Percentiles rank a stretch among this genome's conserved stretches.
Evolutionary conservation across 2,888 invertebrate genomes (phyloP).

Genomic region (Nomada flava): DNA sequence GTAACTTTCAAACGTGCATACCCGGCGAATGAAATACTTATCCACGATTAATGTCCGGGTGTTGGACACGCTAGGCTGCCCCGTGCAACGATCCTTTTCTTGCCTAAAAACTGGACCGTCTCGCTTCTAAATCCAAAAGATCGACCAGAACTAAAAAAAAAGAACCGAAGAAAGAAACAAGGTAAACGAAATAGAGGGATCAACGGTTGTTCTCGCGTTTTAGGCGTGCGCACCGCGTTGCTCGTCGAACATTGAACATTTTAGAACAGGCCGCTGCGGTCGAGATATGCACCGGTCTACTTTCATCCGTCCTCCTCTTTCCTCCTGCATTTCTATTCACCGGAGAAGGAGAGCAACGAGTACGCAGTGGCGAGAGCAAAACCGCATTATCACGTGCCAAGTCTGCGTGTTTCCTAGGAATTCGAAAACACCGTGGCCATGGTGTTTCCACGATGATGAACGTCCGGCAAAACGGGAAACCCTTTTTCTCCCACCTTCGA

Average conservation of each 20-base stretch:
- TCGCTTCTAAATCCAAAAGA: constrained; percentile 24
- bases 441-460: constrained; percentile 22
- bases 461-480: constrained; percentile 15
- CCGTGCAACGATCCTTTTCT: constrained; percentile 33
- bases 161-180: background rate
- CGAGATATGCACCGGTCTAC: constrained; percentile 17
- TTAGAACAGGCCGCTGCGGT: constrained; percentile 41
- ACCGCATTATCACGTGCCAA: constrained; percentile 61
- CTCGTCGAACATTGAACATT: constrained; percentile 23
- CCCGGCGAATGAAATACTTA: constrained; percentile 15
- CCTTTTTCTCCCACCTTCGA: constrained; percentile 8
- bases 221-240: constrained; percentile 25
- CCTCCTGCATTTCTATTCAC: background rate
- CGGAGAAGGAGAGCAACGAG: background rate
- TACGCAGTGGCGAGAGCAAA: constrained; percentile 32
- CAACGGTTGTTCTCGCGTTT: constrained; percentile 25
- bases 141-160: background rate
- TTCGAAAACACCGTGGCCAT: constrained; percentile 37
- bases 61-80: constrained; percentile 35
- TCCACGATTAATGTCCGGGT: constrained; percentile 14
- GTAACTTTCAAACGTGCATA: background rate
- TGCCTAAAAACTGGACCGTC: constrained; percentile 45
- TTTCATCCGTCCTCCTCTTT: background rate
- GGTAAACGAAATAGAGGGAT: background rate
- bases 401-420: constrained; percentile 39